phyloP scores from a whole-genome alignment of 2,888 invertebrate species.

The Actias luna region DNA sequence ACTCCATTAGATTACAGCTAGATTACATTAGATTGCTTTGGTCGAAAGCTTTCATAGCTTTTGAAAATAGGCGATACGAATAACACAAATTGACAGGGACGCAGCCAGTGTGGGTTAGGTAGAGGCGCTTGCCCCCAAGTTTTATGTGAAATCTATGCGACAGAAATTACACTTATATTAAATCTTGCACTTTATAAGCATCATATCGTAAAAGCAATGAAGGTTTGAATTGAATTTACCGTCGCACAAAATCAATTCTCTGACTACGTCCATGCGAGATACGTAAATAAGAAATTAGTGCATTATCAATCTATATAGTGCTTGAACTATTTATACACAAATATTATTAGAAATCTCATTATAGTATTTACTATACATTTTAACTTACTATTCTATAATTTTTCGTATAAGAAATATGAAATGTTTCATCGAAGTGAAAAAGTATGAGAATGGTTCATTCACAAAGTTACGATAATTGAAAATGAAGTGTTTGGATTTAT shows the following conservation, averaged over 20 bases:
- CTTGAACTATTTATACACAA: not conserved
- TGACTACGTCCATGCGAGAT: not conserved
- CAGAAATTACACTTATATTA: no score
- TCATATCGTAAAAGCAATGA: no score
- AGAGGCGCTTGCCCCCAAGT: not conserved
- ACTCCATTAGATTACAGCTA: constrained; percentile 47
- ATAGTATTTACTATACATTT: not conserved
- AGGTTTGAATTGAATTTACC: not conserved
- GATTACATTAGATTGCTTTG: constrained; percentile 63
- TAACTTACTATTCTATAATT: not conserved
- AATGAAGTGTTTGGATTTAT: not conserved
- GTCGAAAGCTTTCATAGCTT: constrained; percentile 55
- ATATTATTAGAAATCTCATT: constrained; percentile 4
- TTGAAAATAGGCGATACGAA: constrained; percentile 27
- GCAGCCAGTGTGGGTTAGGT: not conserved
- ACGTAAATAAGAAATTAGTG: constrained; percentile 17
- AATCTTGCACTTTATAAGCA: not conserved
- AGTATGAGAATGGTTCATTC: not conserved
- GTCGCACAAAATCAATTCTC: not conserved
- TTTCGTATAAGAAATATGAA: not conserved
- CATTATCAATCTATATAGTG: constrained; percentile 4
- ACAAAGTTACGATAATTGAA: not conserved
- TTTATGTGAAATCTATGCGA: not conserved
- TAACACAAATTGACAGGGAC: constrained; percentile 14
- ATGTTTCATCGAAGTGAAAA: not conserved